Conservation (phyloP, 2,797 vertebrate species). For the Enteromius paludinosus region DNA sequence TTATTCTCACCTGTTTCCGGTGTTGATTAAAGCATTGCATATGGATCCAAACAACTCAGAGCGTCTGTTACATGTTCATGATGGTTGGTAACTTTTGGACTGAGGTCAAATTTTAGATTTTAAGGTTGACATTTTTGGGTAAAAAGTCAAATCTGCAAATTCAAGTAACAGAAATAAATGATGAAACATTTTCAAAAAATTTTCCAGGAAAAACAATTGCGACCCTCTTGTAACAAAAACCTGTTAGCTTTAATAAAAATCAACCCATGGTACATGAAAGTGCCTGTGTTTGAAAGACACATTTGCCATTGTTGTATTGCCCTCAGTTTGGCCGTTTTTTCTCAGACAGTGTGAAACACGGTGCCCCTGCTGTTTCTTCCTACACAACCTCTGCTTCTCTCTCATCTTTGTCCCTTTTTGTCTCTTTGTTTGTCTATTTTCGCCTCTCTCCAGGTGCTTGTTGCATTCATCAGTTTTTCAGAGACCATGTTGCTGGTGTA, state of each 20-base stretch:
- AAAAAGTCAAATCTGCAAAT: background rate
- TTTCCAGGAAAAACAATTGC: too few species aligned
- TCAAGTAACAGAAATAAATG: background rate
- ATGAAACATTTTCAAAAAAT: background rate
- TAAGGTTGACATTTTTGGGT: background rate
- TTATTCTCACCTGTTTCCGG: too few species aligned
- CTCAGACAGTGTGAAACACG: constrained; percentile 67
- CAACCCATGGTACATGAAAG: background rate
- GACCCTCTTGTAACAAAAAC: constrained; percentile 2
- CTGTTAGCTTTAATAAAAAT: background rate
- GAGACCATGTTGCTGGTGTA: constrained; percentile 87
- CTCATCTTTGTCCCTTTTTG: constrained; percentile 48
- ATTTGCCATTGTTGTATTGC: constrained; percentile 27
- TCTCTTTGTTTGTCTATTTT: constrained; percentile 61
- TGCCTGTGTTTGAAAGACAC: background rate
- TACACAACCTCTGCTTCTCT: constrained; percentile 58
- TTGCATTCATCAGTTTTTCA: constrained; percentile 87
- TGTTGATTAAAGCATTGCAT: too few species aligned
- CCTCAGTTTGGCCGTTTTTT: constrained; percentile 32
- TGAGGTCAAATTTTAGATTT: background rate
- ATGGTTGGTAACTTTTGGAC: background rate
- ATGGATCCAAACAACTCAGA: too few species aligned
- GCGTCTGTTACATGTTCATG: background rate
- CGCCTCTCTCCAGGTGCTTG: constrained; percentile 77
- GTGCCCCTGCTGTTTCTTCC: constrained; percentile 72